A percentile compares a stretch with the other conserved stretches of the same genome.
phyloP scores from a whole-genome alignment of 1,140 invertebrate species.

The Octopus sinensis region DNA sequence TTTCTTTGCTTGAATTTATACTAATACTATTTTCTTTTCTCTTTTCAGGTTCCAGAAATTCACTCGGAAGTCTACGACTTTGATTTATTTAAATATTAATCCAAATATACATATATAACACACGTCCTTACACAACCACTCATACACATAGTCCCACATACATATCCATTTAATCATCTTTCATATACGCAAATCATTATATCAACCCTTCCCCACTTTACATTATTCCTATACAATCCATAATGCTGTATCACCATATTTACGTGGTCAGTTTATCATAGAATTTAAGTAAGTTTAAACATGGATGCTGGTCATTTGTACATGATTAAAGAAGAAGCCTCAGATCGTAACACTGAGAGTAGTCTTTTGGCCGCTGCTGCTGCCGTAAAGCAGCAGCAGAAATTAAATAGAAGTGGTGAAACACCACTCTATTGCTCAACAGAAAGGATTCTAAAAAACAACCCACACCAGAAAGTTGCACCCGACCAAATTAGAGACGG shows the following conservation, averaged over 20 bases:
- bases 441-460: not conserved
- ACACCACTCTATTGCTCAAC: conserved; percentile 9
- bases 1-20: too few relatives aligned
- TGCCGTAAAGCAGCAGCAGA: not conserved
- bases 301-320: not conserved
- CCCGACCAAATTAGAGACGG: conserved; percentile 29
- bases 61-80: too few relatives aligned
- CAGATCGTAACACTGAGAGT: not conserved
- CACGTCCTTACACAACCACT: not conserved
- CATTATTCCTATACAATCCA: not conserved
- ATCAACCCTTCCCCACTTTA: not conserved
- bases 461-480: not conserved
- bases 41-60: too few relatives aligned
- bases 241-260: not conserved
- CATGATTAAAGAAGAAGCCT: not conserved
- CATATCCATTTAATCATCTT: not conserved
- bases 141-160: not conserved
- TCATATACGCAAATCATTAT: not conserved
- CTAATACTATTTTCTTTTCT: too few relatives aligned
- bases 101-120: not conserved
- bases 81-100: too few relatives aligned
- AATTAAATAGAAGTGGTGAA: not conserved
- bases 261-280: not conserved
- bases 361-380: not conserved
- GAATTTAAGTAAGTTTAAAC: not conserved